Conservation (phyloP, 1,140 invertebrate genomes). For the Drosophila simulans region DNA sequence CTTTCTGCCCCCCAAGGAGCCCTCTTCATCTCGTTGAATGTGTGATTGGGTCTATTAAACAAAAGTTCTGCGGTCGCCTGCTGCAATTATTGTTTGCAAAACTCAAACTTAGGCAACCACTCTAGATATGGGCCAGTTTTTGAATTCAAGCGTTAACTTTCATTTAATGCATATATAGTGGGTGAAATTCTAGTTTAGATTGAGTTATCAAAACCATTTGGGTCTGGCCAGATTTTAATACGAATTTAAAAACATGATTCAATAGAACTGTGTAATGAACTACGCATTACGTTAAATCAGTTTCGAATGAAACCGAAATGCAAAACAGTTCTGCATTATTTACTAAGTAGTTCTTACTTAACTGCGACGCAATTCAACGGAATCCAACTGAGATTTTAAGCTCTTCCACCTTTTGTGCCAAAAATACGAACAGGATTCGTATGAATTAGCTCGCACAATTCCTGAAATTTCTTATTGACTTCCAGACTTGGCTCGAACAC, state of each 20-base stretch:
- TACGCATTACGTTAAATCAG: too few species aligned
- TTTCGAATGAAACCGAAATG: not conserved
- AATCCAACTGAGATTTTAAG: not conserved
- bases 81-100: constrained; percentile 47
- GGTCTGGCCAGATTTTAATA: too few species aligned
- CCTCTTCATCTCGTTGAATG: constrained; percentile 1
- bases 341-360: too few species aligned
- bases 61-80: constrained; percentile 66
- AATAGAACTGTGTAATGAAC: not conserved
- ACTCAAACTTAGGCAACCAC: constrained; percentile 3
- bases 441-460: not conserved
- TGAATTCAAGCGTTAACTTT: not conserved
- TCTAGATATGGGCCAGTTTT: not conserved
- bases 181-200: not conserved
- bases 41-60: constrained; percentile 80
- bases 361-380: too few species aligned
- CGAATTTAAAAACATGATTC: not conserved
- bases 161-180: not conserved
- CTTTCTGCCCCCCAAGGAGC: not conserved
- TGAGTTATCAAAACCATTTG: not conserved
- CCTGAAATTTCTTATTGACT: not conserved
- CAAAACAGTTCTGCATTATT: too few species aligned
- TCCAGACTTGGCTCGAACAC: not conserved
- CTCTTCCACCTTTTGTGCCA: not conserved
- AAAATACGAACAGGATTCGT: not conserved